Percentiles rank a stretch among this genome's conserved stretches.
phyloP scores from a whole-genome alignment of 2,797 vertebrate genomes.

The Danio albolineatus region DNA sequence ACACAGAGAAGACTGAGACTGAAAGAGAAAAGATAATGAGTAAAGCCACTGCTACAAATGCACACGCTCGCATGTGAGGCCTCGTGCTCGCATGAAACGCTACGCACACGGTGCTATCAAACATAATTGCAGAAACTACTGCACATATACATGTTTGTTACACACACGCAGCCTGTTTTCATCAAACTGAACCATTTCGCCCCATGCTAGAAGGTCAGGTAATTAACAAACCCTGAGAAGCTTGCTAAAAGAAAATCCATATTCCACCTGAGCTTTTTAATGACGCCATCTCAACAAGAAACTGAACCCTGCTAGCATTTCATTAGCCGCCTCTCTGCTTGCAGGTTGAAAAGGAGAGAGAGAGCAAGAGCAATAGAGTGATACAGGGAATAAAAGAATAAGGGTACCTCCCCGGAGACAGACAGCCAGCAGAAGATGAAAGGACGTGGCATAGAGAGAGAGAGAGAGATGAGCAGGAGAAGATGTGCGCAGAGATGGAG shows the following conservation, averaged over 20 bases:
- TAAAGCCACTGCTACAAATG: constrained; percentile 56
- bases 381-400: constrained; percentile 49
- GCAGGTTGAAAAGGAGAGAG: constrained; percentile 59
- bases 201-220: constrained; percentile 45
- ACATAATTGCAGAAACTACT: constrained; percentile 31
- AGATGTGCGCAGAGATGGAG: constrained; percentile 32
- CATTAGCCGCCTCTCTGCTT: constrained; percentile 58
- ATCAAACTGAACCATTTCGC: constrained; percentile 35
- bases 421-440: constrained; percentile 53
- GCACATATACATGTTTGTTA: constrained; percentile 42
- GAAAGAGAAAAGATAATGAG: constrained; percentile 67
- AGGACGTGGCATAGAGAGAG: constrained; percentile 40
- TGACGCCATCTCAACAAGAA: constrained; percentile 68
- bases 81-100: constrained; percentile 49
- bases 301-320: constrained; percentile 62
- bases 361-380: constrained; percentile 54
- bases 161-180: constrained; percentile 33
- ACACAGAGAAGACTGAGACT: constrained; percentile 42
- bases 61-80: constrained; percentile 56
- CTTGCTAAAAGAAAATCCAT: constrained; percentile 58
- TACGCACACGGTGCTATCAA: constrained; percentile 19
- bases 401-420: constrained; percentile 48
- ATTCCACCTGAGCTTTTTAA: constrained; percentile 67
- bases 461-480: constrained; percentile 25
- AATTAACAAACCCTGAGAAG: constrained; percentile 58